Conservation (phyloP, 2,113 vertebrate genomes). For the Lota lota region DNA sequence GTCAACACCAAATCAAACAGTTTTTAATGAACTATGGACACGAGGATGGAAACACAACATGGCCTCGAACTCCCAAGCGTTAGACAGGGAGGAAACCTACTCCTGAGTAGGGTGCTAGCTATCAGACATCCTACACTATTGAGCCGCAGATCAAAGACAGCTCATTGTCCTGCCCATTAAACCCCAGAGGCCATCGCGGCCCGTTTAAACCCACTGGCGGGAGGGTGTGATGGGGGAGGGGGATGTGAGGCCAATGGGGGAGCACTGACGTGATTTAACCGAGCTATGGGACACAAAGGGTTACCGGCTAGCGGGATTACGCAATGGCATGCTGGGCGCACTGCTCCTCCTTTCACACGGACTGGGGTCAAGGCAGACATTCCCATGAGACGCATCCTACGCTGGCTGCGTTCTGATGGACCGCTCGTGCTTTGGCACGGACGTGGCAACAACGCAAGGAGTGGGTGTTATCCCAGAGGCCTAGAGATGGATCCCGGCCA, state of each 20-base stretch:
- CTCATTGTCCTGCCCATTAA: conserved; percentile 31
- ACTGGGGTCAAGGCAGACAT: conserved; percentile 56
- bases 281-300: conserved; percentile 55
- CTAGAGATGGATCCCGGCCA: no score
- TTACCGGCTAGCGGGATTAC: conserved; percentile 69
- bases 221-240: conserved; percentile 54
- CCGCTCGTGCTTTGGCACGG: conserved; percentile 41
- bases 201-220: conserved; percentile 33
- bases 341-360: conserved; percentile 30
- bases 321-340: conserved; percentile 60
- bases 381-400: conserved; percentile 48
- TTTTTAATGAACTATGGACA: no score
- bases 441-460: neutral
- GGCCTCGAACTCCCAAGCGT: no score
- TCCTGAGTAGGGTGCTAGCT: no score
- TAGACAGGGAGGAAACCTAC: no score
- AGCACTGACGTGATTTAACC: conserved; percentile 57
- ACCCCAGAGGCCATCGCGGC: conserved; percentile 35
- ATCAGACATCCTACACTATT: conserved; percentile 36
- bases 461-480: neutral
- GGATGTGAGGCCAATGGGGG: neutral
- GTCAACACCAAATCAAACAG: no score
- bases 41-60: no score
- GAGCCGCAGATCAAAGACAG: conserved; percentile 43
- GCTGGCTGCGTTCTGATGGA: neutral